Base-by-base conservation (phyloP, 2,888 invertebrate species). In the Tanytarsus gracilentus region DNA sequence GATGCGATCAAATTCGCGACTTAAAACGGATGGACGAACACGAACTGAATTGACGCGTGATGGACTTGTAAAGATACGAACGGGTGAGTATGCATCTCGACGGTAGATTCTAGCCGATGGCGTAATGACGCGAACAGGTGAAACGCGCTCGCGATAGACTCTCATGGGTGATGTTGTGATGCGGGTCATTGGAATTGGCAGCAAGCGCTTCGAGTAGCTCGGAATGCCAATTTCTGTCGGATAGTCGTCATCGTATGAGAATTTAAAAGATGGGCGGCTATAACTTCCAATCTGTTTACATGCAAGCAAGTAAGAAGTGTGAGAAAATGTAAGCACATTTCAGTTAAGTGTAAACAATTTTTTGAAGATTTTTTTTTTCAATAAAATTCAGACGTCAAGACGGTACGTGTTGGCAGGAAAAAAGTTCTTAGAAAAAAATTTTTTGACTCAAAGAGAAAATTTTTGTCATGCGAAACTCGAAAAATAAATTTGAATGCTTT, bases 1-100 rank as follows among this genome's bases (percentile, higher is more conserved):
- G 71, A 86, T 85, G 70, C 84, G 79, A 71, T 84, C 83, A 68
- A 81, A 78, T 70, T 84, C 84, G 63, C 79, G 79, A 67, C 82
- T 77, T 68, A 86, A 76, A 63, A 84, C 78, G 50, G 85, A 82
- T 53, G 84, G 82, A 48, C 82, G 78, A 66, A 81, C 79, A 65
- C 82, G 80, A 63, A 77, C 75, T 62, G 77, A 71, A 66, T 78
- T 78, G 62, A 79, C 48, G 26, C 60, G 59, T 66, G 79, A 75
- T 52, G 79, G 78, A 70, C 80, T 79, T 65, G 80, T 79, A 68
- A 78, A 78, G 76, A 83, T 76, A 74, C 82, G 78, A 72, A 81
- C 76, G 70, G 76, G 76, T 70, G 75, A 65, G 49, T 74, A 71
- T 26, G 36, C 63, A 62, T 51, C 64, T 64, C 61, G 64, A 50